A percentile compares a stretch with the other conserved stretches of the same genome.
Evolutionary conservation across 2,113 vertebrate species (phyloP).

Genomic region (Oncorhynchus nerka): DNA sequence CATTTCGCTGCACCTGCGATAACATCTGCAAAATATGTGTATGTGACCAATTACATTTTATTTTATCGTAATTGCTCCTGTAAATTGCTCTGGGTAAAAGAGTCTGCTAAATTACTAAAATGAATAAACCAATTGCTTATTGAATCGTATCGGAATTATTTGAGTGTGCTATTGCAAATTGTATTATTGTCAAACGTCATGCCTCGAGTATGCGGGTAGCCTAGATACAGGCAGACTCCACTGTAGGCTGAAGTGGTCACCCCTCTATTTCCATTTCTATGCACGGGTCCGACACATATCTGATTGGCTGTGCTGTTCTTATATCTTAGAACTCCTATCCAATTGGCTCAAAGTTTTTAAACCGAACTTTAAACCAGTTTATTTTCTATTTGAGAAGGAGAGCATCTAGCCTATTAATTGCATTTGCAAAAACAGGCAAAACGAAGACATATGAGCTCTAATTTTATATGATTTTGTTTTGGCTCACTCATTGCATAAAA

Average conservation of each 20-base stretch:
- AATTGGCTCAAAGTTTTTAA: conserved; percentile 6
- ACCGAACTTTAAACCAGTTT: conserved; percentile 3
- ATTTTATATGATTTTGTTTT: neutral
- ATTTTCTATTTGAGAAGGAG: neutral
- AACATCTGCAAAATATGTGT: no score
- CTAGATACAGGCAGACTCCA: no score
- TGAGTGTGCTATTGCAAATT: neutral
- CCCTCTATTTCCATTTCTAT: neutral
- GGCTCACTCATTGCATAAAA: neutral
- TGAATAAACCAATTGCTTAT: neutral
- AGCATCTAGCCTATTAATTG: neutral
- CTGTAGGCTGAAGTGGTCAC: neutral
- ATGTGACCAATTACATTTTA: no score
- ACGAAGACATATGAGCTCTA: neutral
- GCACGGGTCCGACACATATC: neutral
- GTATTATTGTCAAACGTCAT: neutral
- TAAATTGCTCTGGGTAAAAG: no score
- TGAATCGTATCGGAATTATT: neutral
- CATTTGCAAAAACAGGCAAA: neutral
- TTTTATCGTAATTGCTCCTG: no score
- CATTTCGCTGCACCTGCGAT: no score
- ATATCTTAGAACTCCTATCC: neutral
- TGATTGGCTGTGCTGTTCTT: conserved; percentile 7
- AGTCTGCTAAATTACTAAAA: no score
- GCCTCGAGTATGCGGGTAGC: no score